Percentiles rank a stretch among this genome's conserved stretches.
phyloP scores from a whole-genome alignment of 2,888 invertebrate species.

The Agapetus fuscipes region DNA sequence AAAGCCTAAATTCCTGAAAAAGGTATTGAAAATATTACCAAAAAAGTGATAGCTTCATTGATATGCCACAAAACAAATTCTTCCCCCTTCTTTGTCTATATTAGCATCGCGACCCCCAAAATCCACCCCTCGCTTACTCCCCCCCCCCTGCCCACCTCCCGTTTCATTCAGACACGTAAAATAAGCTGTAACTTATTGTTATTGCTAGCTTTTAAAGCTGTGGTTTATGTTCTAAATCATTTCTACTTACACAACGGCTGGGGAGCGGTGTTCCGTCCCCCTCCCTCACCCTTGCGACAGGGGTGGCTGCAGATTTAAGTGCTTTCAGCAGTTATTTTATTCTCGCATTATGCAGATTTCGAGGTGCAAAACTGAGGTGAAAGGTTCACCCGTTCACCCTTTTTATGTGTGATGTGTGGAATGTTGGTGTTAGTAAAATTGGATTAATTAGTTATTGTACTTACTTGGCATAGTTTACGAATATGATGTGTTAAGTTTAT shows the following conservation, averaged over 20 bases:
- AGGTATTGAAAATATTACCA: no score
- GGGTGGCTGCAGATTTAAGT: constrained; percentile 2
- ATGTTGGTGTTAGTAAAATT: no score
- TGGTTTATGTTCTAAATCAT: constrained; percentile 38
- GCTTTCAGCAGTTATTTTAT: constrained; percentile 1
- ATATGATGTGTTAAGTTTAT: no score
- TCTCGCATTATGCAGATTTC: constrained; percentile 3
- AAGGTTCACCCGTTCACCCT: not conserved
- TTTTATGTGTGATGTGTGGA: no score
- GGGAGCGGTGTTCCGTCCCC: constrained; percentile 4
- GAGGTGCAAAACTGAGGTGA: no score
- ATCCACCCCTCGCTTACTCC: constrained; percentile 1
- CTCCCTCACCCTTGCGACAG: no score
- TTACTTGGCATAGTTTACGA: no score
- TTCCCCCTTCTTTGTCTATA: not conserved
- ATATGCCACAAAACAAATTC: no score
- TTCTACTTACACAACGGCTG: constrained; percentile 20
- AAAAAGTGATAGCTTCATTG: no score
- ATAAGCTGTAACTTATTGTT: constrained; percentile 49
- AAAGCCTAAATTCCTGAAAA: no score
- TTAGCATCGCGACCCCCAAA: not conserved
- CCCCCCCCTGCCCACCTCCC: constrained; percentile 14
- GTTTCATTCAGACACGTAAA: constrained; percentile 22
- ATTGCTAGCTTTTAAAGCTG: constrained; percentile 43
- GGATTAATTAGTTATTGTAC: no score